phyloP scores from a whole-genome alignment of 2,797 vertebrate genomes.

The Catharus ustulatus region DNA sequence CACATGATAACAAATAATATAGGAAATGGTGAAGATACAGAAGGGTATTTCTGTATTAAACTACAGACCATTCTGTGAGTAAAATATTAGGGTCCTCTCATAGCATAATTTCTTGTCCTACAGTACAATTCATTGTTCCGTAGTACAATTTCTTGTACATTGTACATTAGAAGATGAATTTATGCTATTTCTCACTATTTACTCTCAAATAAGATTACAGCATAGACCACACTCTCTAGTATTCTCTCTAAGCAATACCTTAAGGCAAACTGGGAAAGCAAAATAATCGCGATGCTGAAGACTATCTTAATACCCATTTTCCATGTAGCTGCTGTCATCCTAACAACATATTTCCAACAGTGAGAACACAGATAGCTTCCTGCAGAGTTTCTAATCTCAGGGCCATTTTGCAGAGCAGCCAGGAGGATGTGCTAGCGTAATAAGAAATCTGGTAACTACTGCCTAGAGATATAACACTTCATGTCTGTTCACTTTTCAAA shows the following conservation, averaged over 20 bases:
- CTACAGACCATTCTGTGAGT: not conserved
- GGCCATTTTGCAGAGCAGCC: slow-evolving; percentile 57
- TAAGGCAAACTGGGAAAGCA: slow-evolving; percentile 14
- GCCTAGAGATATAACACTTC: slow-evolving; percentile 47
- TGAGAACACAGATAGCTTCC: slow-evolving; percentile 54
- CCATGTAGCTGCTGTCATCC: slow-evolving; percentile 39
- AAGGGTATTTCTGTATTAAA: not conserved
- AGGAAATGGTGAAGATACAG: not conserved
- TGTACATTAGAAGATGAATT: not conserved
- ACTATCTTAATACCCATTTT: slow-evolving; percentile 31
- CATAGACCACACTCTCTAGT: not conserved
- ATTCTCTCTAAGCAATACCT: not conserved
- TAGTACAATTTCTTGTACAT: not conserved
- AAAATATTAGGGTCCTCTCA: not conserved
- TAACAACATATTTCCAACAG: slow-evolving; percentile 47
- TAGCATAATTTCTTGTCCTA: not conserved
- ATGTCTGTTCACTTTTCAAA: not conserved
- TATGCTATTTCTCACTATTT: not conserved
- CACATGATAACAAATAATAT: not conserved
- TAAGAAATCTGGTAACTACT: slow-evolving; percentile 47
- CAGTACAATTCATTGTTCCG: not conserved
- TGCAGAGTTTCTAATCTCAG: slow-evolving; percentile 56
- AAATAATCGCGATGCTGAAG: not conserved
- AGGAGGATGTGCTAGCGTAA: slow-evolving; percentile 40
- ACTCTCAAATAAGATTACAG: slow-evolving; percentile 12